Base-by-base conservation (phyloP, 2,888 invertebrate species). In the Apamea sordens region DNA sequence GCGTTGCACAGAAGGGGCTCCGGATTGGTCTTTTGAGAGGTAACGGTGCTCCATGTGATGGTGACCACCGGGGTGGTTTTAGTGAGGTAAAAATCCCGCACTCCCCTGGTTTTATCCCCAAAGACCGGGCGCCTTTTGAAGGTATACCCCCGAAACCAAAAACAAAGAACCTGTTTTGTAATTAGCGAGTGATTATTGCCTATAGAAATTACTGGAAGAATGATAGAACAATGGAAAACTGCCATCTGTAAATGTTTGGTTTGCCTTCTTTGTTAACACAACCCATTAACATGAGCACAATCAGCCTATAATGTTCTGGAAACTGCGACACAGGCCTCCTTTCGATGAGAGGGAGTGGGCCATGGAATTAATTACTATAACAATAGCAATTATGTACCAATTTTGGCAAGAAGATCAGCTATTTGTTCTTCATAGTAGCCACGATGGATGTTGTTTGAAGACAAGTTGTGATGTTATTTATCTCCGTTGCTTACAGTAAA, bases 401-500 rank as follows among this genome's bases (percentile, higher is more conserved):
- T 32, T 69, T 50, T 72, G 21, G 32, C 28, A 36, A 61, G 32
- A 61, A 61, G 21, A 69, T 50, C 28, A 50, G 24, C 24, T 24
- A 32, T 71, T 53, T 7, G 11, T 47, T 68, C 11, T 56, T 53
- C 15, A 10, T 28, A 28, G 13, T 1, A 80, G 8, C 18, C 5
- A 63, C 32, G 59, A 69, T 79, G 10, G 1, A 69, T 53, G 28
- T 41, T 28, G 56, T 63, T 59, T 21, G 1, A 71, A 68, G 47
- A 74, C 41, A 44, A 64, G 15, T 32, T 36, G 36, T 59, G 41
- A 47, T 61, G n/a, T 61, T 70, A 47, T 69, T 56, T 73, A 70
- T 73, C 61, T 79, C 18, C 6, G 28, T 47, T n/a, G n/a, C 24
- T 73, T 44, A 61, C 41, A 41, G n/a, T 80, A 53, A 77, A 76